Evolutionary conservation across 2,797 vertebrate genomes (phyloP), one percentile per base, ranked within the genome.

Genomic region (Characodon lateralis): DNA sequence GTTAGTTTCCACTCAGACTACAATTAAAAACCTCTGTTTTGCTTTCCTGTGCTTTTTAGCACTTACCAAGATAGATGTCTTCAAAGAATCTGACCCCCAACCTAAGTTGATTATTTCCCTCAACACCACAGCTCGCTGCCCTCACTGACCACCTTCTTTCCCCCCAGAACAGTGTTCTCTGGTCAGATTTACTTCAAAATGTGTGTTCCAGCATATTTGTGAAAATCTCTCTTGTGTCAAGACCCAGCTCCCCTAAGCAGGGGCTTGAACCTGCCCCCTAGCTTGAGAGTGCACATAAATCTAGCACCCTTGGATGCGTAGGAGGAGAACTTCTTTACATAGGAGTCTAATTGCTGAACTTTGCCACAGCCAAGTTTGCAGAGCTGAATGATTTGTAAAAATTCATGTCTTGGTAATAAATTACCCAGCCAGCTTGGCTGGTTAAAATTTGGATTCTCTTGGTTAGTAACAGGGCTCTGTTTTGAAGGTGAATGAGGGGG

Each of bases 291-390:
- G 88, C 95, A 95, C 96, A 98, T 98, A 98, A 99, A 98, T 98
- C 95, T 95, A 94, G 93, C 90, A 89, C 85, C 75, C 76, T 78
- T 46, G 85, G 78, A 80, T 79, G 87, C 95, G 94, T 94, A 96
- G 96, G 91, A 92, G 91, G 85, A 76, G 71, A 85, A 88, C 80
- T 87, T 95, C 96, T 96, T 96, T 95, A 96, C 95, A 94, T 95
- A 78, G 96, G 95, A 96, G 95, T 96, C 96, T 98, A 98, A 98
- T 98, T 97, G 97, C 96, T 97, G 97, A 97, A 98, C 97, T 98
- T 97, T 98, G 97, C 96, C 97, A 97, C 96, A 93, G 96, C 95
- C 93, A 93, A 95, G 97, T 96, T 97, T 96, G 95, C 95, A 93
- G 96, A 96, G 96, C 96, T 97, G 96, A 96, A 98, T 97, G 96